A percentile compares a stretch with the other conserved stretches of the same genome.
Evolutionary conservation across 2,797 vertebrate species (phyloP).

Genomic region (Schizopygopsis malacanthus): DNA sequence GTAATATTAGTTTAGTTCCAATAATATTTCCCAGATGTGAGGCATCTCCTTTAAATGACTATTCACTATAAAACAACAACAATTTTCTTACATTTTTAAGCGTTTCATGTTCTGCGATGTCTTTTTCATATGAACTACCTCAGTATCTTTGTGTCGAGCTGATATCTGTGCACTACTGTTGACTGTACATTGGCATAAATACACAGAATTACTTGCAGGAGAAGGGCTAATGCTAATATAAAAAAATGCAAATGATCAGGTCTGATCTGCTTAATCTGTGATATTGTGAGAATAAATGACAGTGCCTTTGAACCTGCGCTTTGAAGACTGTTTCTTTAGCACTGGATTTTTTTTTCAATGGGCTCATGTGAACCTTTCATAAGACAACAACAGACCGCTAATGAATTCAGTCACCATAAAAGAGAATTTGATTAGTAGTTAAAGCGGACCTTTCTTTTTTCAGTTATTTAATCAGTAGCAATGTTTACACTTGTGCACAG

Average conservation of each 20-base stretch:
- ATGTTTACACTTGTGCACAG: constrained; percentile 3
- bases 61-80: neutral
- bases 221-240: constrained; percentile 42
- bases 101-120: neutral
- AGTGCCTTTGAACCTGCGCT: constrained; percentile 71
- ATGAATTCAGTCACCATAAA: constrained; percentile 62
- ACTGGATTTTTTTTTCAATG: constrained; percentile 53
- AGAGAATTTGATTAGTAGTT: constrained; percentile 64
- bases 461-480: neutral
- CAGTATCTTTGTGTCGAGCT: neutral
- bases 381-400: constrained; percentile 62
- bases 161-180: neutral
- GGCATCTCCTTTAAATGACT: neutral
- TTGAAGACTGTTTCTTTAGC: constrained; percentile 70
- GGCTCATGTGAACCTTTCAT: constrained; percentile 64
- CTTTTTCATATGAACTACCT: neutral
- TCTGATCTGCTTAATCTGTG: constrained; percentile 46
- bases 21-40: neutral
- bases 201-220: neutral
- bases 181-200: neutral
- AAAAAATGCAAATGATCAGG: constrained; percentile 56
- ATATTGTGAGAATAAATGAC: constrained; percentile 69
- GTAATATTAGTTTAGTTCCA: neutral
- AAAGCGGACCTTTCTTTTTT: constrained; percentile 43
- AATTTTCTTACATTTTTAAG: neutral